Evolutionary conservation across 2,797 vertebrate species (phyloP).

Genomic region (Pelodytes ibericus): DNA sequence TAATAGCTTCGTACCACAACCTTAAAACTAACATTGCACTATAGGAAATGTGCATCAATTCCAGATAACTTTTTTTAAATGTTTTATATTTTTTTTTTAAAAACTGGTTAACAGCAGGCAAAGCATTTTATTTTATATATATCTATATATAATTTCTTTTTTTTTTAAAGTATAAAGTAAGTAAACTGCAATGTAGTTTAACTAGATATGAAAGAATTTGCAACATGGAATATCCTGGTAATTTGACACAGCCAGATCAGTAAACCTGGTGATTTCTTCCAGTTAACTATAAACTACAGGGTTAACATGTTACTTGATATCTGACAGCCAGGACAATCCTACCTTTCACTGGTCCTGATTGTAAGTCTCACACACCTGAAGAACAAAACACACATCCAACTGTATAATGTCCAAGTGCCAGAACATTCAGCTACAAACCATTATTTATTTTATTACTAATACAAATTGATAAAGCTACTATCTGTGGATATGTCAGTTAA

Average conservation of each 20-base stretch:
- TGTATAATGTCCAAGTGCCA: not conserved
- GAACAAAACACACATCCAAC: not conserved
- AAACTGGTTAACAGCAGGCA: not conserved
- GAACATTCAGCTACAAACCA: constrained; percentile 1
- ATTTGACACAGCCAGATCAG: not conserved
- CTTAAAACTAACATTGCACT: constrained; percentile 1
- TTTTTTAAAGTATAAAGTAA: not conserved
- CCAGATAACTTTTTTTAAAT: not conserved
- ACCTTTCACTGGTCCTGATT: not conserved
- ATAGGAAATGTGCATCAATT: not conserved
- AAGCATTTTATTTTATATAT: not conserved
- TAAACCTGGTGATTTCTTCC: not conserved
- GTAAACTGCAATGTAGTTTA: not conserved
- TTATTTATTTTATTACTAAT: not conserved
- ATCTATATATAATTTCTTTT: too few species aligned
- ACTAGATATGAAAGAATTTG: not conserved
- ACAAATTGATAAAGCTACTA: not conserved
- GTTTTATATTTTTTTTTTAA: too few species aligned
- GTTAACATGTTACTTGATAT: constrained; percentile 7
- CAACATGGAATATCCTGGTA: not conserved
- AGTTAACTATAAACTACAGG: not conserved
- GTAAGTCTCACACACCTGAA: not conserved
- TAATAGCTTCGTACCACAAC: not conserved
- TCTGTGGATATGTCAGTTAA: not conserved
- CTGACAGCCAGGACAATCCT: not conserved